Percentiles rank a stretch among this genome's conserved stretches.
phyloP scores from a whole-genome alignment of 2,888 invertebrate genomes.

The Chrysolina oricalcia region DNA sequence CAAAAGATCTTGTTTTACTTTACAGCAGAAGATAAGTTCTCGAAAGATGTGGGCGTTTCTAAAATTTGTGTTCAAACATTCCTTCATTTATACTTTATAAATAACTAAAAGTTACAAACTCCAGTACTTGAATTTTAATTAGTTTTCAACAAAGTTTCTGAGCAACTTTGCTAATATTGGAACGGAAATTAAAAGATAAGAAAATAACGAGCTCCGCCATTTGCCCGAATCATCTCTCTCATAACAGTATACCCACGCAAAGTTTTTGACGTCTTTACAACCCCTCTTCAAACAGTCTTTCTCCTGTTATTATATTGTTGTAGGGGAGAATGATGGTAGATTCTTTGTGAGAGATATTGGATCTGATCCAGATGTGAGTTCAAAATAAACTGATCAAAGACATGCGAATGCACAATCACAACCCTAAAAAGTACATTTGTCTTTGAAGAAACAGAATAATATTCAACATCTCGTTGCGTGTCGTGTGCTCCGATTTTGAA shows the following conservation, averaged over 20 bases:
- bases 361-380: background rate
- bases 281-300: slow-evolving; percentile 16
- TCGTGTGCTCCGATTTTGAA: no score
- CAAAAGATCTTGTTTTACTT: no score
- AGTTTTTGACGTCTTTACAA: slow-evolving; percentile 47
- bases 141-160: slow-evolving; percentile 67
- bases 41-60: background rate
- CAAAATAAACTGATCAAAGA: background rate
- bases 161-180: slow-evolving; percentile 65
- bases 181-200: slow-evolving; percentile 73
- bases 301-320: background rate
- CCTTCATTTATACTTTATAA: slow-evolving; percentile 69
- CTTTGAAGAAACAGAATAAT: no score
- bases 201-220: slow-evolving; percentile 62
- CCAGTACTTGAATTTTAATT: slow-evolving; percentile 71
- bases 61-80: background rate
- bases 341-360: background rate
- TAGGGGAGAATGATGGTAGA: background rate
- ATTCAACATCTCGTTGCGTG: no score
- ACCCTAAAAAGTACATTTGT: no score
- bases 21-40: background rate
- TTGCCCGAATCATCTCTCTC: slow-evolving; percentile 50
- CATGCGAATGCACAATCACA: no score
- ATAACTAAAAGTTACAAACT: slow-evolving; percentile 70
- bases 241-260: slow-evolving; percentile 35